Evolutionary conservation across 2,113 vertebrate genomes (phyloP).

Genomic region (Brienomyrus longianalis): DNA sequence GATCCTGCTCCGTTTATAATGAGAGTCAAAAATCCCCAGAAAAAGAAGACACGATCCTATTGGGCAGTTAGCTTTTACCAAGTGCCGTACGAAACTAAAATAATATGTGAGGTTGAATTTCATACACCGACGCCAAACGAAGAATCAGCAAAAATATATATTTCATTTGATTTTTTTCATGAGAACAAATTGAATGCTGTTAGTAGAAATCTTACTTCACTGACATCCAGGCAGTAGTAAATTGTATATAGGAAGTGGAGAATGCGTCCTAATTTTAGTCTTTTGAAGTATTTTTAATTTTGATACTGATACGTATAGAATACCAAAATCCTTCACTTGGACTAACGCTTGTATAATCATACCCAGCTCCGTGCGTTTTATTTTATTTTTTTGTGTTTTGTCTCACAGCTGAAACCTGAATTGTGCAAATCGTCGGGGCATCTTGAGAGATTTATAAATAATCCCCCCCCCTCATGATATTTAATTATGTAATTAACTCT

Average conservation of each 20-base stretch:
- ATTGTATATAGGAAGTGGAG: slow-evolving; percentile 32
- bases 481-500: neutral
- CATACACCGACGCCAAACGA: slow-evolving; percentile 30
- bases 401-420: slow-evolving; percentile 22
- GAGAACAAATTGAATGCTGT: slow-evolving; percentile 35
- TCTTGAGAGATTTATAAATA: slow-evolving; percentile 19
- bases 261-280: slow-evolving; percentile 30
- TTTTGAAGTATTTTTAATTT: slow-evolving; percentile 35
- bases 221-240: slow-evolving; percentile 29
- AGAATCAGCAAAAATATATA: slow-evolving; percentile 39
- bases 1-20: slow-evolving; percentile 52
- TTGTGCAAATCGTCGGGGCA: neutral
- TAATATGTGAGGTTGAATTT: slow-evolving; percentile 12
- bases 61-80: slow-evolving; percentile 36
- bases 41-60: neutral
- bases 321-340: slow-evolving; percentile 39
- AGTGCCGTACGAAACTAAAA: slow-evolving; percentile 11
- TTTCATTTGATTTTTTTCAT: slow-evolving; percentile 34
- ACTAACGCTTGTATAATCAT: slow-evolving; percentile 30
- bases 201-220: slow-evolving; percentile 42
- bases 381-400: slow-evolving; percentile 30
- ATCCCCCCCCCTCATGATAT: neutral
- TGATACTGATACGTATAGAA: slow-evolving; percentile 36
- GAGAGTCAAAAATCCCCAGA: slow-evolving; percentile 44
- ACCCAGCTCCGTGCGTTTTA: slow-evolving; percentile 26